Evolutionary conservation across 2,113 vertebrate genomes (phyloP).

Genomic region (Chascanopsetta lugubris): DNA sequence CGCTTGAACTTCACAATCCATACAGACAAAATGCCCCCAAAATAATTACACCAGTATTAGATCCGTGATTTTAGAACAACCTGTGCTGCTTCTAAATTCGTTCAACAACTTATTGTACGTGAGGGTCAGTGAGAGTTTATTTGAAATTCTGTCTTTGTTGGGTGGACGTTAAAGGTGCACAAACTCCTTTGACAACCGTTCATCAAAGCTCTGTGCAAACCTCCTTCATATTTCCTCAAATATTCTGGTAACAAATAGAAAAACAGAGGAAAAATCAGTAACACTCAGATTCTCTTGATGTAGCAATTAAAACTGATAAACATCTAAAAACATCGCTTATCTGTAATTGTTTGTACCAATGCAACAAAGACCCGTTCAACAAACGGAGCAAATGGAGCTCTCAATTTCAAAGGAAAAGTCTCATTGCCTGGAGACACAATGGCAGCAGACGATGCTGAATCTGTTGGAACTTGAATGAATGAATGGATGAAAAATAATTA

Average conservation of each 20-base stretch:
- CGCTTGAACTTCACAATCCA: no score
- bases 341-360: slow-evolving; percentile 21
- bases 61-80: not conserved
- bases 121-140: no score
- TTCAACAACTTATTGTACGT: no score
- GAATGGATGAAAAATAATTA: slow-evolving; percentile 14
- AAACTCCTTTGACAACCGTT: not conserved
- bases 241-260: slow-evolving; percentile 2
- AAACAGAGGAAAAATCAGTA: slow-evolving; percentile 3
- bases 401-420: slow-evolving; percentile 4
- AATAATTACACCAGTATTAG: not conserved
- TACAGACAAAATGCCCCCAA: no score
- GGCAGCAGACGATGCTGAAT: not conserved
- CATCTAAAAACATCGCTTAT: slow-evolving; percentile 43
- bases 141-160: not conserved
- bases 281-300: slow-evolving; percentile 23
- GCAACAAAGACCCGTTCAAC: slow-evolving; percentile 5
- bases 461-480: slow-evolving; percentile 6
- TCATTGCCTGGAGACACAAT: slow-evolving; percentile 11
- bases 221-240: not conserved
- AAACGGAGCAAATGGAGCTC: slow-evolving; percentile 16
- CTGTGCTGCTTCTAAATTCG: not conserved
- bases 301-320: slow-evolving; percentile 45
- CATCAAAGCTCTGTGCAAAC: not conserved
- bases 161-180: not conserved